Conservation (phyloP, 1,140 invertebrate genomes). For the Conus ventricosus region DNA sequence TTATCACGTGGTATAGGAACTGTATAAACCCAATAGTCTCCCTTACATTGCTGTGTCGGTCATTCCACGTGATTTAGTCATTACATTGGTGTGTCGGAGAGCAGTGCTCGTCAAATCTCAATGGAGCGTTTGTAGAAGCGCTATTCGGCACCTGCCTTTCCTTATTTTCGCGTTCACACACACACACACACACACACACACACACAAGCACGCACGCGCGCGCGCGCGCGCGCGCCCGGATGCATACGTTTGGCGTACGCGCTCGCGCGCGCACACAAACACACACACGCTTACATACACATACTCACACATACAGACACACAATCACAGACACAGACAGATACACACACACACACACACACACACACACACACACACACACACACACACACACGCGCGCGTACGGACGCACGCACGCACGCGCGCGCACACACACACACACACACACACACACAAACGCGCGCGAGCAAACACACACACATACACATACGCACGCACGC, state of each 20-base stretch:
- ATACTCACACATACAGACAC: background rate
- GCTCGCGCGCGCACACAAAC: background rate
- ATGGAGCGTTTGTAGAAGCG: too few species aligned
- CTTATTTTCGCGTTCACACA: too few species aligned
- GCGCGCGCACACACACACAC: background rate
- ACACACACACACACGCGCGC: slow-evolving; percentile 16
- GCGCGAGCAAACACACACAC: background rate
- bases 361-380: background rate
- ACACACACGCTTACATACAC: background rate
- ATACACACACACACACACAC: background rate
- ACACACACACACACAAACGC: background rate
- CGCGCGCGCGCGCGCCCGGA: background rate
- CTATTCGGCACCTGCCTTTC: too few species aligned
- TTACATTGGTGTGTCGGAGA: too few species aligned
- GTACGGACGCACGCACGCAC: too few species aligned
- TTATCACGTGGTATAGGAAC: too few species aligned
- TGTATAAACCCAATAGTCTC: too few species aligned
- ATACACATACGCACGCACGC: slow-evolving; percentile 11
- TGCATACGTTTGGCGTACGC: too few species aligned
- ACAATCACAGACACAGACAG: background rate
- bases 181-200: too few species aligned
- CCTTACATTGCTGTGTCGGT: too few species aligned
- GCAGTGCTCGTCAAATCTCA: too few species aligned
- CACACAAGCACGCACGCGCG: background rate
- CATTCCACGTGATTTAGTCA: too few species aligned